Conservation (phyloP, 2,888 invertebrate species). For the Eupithecia insigniata region DNA sequence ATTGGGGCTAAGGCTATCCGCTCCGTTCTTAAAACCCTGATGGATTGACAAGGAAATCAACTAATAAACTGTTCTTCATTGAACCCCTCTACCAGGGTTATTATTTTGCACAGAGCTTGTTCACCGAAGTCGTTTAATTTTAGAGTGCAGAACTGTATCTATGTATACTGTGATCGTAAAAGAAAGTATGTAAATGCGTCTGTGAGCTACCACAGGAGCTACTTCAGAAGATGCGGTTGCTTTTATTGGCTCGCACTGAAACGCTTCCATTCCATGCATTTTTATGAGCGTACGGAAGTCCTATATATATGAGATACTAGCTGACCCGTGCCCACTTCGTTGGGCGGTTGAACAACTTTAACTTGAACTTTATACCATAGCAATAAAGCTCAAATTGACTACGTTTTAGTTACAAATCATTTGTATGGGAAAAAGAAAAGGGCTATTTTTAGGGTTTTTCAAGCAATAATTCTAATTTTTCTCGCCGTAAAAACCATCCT, state of each 20-base stretch:
- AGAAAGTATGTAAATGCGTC: background rate
- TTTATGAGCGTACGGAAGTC: background rate
- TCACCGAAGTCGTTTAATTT: background rate
- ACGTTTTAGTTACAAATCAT: too few species aligned
- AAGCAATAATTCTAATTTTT: too few species aligned
- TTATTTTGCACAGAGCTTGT: background rate
- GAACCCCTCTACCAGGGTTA: background rate
- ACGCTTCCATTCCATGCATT: background rate
- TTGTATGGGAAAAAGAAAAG: too few species aligned
- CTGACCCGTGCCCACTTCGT: too few species aligned
- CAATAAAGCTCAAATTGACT: too few species aligned
- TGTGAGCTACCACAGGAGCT: background rate
- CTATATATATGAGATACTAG: too few species aligned
- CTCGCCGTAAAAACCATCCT: too few species aligned
- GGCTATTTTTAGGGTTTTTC: too few species aligned
- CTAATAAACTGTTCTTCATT: background rate
- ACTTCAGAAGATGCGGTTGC: background rate
- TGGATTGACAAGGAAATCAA: background rate
- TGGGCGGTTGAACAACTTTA: too few species aligned
- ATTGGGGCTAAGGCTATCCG: too few species aligned
- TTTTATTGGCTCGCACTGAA: background rate
- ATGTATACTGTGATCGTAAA: background rate
- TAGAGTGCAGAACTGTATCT: conserved; percentile 4
- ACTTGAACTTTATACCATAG: too few species aligned
- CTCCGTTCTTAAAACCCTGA: too few species aligned